phyloP scores from a whole-genome alignment of 2,888 invertebrate genomes.

The Pilophorus perplexus region DNA sequence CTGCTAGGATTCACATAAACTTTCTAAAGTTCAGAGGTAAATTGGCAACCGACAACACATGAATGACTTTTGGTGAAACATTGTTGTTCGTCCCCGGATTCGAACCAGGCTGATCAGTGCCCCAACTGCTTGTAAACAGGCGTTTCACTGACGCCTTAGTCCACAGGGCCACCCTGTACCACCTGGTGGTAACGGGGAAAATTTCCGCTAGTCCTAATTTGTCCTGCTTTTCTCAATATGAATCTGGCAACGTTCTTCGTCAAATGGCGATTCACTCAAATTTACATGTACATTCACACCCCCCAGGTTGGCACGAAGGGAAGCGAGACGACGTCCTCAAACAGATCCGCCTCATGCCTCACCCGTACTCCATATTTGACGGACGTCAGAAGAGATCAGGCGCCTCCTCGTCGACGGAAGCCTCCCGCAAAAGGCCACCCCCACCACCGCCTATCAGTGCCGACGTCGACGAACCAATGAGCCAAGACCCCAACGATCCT shows the following conservation, averaged over 20 bases:
- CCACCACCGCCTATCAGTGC: slow-evolving; percentile 20
- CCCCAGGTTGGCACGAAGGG: slow-evolving; percentile 27
- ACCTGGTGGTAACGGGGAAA: no score
- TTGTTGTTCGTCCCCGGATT: no score
- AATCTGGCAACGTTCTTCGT: not conserved
- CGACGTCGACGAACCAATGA: slow-evolving; percentile 19
- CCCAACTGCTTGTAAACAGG: no score
- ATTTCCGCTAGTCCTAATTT: no score
- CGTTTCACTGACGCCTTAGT: no score
- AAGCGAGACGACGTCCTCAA: slow-evolving; percentile 17
- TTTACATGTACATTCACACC: not conserved
- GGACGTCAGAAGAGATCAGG: not conserved
- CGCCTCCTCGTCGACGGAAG: not conserved
- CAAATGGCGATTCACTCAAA: not conserved
- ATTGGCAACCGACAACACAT: no score
- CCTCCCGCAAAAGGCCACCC: slow-evolving; percentile 7
- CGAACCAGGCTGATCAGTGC: no score
- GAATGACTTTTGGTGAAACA: no score
- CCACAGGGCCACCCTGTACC: no score
- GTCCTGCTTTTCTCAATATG: not conserved
- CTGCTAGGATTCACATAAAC: no score
- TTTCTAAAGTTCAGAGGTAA: no score
- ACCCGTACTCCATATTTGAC: slow-evolving; percentile 16
- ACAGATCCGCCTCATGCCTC: slow-evolving; percentile 12
- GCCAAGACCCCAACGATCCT: slow-evolving; percentile 1